Evolutionary conservation across 2,113 vertebrate genomes (phyloP), one percentile per base, ranked within the genome.

Genomic region (Apteryx mantelli): DNA sequence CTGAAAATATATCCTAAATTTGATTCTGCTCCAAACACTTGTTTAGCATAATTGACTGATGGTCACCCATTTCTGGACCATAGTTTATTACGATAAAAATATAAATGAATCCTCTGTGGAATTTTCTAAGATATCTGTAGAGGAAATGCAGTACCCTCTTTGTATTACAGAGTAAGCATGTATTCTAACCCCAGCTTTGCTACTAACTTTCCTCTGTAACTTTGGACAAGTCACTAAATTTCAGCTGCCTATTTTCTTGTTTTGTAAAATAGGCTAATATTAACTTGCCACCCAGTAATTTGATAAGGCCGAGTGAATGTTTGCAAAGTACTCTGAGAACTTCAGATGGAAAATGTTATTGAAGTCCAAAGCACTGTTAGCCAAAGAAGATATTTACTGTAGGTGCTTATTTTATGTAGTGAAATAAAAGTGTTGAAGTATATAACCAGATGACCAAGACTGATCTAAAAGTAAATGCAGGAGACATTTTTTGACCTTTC

Each of bases 401-500:
- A 86, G 42, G 56, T 61, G 64, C 42, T 30, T 91, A 58, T 64
- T 95, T 92, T 70, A 66, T 38, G 18, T 15, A 78, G 64, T 36
- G 48, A 92, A 96, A 76, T 79, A 28, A 69, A 94, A 94, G 69
- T 34, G 40, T 89, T 93, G 5, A 76, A 88, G 64, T 4, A 2
- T 82, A 58, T 66, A 80, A 65, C 82, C 80, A 86, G 78, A 91
- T 93, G 26, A 90, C 28, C 13, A 64, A 94, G 64, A 40, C 11
- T 4, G 84, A 50, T 46, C 50, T 84, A 82, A 94, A 97, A 94
- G 75, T 81, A 94, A 97, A 87, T 9, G 55, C 84, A 75, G 61
- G 65, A 95, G 76, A 46, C 44, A 81, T 81, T 85, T 96, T 90
- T 93, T 86, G 94, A 92, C 80, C 92, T 90, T 91, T 93, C 70